A percentile compares a stretch with the other conserved stretches of the same genome.
phyloP scores from a whole-genome alignment of 2,888 invertebrate species.

The Stenolophus ochropezus region DNA sequence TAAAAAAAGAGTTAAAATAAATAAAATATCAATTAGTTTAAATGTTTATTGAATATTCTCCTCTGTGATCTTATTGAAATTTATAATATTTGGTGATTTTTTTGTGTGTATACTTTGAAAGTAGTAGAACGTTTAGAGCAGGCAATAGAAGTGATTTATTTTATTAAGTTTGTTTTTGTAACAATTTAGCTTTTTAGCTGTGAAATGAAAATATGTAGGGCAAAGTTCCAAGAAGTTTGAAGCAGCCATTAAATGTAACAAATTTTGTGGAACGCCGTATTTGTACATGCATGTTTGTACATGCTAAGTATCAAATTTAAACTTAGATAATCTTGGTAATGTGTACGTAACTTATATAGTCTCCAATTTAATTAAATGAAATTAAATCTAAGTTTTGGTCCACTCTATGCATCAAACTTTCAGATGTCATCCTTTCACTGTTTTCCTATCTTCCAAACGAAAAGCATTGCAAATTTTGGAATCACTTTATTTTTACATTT shows the following conservation, averaged over 20 bases:
- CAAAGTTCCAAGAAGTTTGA: background rate
- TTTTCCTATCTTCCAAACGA: background rate
- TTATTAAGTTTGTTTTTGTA: background rate
- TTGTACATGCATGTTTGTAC: slow-evolving; percentile 12
- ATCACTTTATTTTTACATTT: too few species aligned
- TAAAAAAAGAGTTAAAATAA: too few species aligned
- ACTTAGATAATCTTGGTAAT: slow-evolving; percentile 43
- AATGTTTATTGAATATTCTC: background rate
- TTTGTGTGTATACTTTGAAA: background rate
- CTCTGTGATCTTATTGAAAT: background rate
- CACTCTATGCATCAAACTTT: background rate
- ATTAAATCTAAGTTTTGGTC: slow-evolving; percentile 25
- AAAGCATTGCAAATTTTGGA: background rate
- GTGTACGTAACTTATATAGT: slow-evolving; percentile 26
- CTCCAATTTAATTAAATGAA: slow-evolving; percentile 32
- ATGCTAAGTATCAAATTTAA: slow-evolving; percentile 15
- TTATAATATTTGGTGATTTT: background rate
- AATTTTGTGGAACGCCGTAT: slow-evolving; percentile 26
- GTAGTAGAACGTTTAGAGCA: background rate
- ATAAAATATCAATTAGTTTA: too few species aligned
- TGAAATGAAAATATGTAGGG: slow-evolving; percentile 5
- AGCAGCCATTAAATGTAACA: slow-evolving; percentile 22
- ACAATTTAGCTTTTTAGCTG: background rate
- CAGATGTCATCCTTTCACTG: background rate
- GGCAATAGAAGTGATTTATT: background rate